phyloP scores from a whole-genome alignment of 2,888 invertebrate genomes.

The Helicoverpa assulta region DNA sequence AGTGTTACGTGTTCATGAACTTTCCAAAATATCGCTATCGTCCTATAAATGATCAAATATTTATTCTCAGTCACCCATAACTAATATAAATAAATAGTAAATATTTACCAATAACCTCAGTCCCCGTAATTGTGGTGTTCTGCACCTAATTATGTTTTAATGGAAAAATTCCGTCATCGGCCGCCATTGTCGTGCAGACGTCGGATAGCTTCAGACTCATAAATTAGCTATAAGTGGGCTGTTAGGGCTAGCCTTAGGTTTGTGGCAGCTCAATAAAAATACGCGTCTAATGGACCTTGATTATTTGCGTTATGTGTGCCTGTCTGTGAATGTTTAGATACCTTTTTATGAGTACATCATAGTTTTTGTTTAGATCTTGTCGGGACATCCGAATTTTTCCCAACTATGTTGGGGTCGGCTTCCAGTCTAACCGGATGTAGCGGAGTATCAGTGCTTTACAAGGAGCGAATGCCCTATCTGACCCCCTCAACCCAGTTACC shows the following conservation, averaged over 20 bases:
- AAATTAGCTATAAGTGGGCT: conserved; percentile 57
- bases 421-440: too few species aligned
- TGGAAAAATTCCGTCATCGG: conserved; percentile 47
- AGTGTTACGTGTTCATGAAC: too few species aligned
- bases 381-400: too few species aligned
- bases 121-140: conserved; percentile 14
- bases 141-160: conserved; percentile 34
- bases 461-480: too few species aligned
- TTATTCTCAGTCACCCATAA: neutral
- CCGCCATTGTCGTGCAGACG: conserved; percentile 23
- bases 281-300: conserved; percentile 20
- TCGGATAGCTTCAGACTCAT: conserved; percentile 37
- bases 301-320: neutral
- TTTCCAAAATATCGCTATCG: too few species aligned
- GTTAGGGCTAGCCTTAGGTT: conserved; percentile 38
- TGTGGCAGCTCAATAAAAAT: conserved; percentile 46
- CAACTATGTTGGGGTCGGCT: too few species aligned
- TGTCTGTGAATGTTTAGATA: neutral
- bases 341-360: too few species aligned
- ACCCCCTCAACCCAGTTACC: too few species aligned
- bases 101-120: conserved; percentile 23
- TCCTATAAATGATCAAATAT: too few species aligned
- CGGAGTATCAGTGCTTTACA: too few species aligned
- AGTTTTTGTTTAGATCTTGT: too few species aligned
- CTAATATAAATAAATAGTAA: conserved; percentile 13